Evolutionary conservation across 37 sponge, comb jelly and placozoan species (phyloP).

Genomic region (Sycon ciliatum): DNA sequence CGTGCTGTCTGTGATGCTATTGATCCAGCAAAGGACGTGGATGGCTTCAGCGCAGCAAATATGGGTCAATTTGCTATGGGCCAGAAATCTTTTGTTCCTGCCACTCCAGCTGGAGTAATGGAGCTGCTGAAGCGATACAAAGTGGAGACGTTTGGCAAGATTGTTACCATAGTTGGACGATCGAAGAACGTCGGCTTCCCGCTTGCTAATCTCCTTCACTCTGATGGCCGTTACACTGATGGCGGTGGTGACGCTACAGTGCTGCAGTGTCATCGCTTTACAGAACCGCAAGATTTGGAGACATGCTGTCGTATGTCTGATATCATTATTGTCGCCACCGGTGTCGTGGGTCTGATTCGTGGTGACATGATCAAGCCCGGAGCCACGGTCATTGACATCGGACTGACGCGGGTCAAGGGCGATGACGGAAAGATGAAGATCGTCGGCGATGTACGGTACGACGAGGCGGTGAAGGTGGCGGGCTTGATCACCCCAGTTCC

Average conservation of each 20-base stretch:
- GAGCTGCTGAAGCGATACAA: constrained; percentile 60
- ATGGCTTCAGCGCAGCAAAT: constrained; percentile 60
- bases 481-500: constrained; percentile 73
- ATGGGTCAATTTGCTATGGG: constrained; percentile 53
- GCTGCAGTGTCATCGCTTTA: constrained; percentile 40
- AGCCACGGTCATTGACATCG: constrained; percentile 66
- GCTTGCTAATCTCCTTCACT: constrained; percentile 49
- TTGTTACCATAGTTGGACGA: constrained; percentile 53
- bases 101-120: constrained; percentile 61
- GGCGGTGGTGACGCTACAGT: constrained; percentile 59
- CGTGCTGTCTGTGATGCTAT: constrained; percentile 48
- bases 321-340: constrained; percentile 61
- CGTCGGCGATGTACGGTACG: not conserved
- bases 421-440: not conserved
- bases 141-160: constrained; percentile 59
- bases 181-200: constrained; percentile 69
- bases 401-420: constrained; percentile 17
- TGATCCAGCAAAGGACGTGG: constrained; percentile 60
- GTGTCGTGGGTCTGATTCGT: constrained; percentile 50
- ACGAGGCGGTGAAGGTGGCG: no score
- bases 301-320: constrained; percentile 36
- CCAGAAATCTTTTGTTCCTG: no score
- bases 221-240: constrained; percentile 35
- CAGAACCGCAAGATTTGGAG: constrained; percentile 49
- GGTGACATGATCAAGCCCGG: constrained; percentile 75